Evolutionary conservation across 2,888 invertebrate genomes (phyloP).

Genomic region (Mesochorus sp.): DNA sequence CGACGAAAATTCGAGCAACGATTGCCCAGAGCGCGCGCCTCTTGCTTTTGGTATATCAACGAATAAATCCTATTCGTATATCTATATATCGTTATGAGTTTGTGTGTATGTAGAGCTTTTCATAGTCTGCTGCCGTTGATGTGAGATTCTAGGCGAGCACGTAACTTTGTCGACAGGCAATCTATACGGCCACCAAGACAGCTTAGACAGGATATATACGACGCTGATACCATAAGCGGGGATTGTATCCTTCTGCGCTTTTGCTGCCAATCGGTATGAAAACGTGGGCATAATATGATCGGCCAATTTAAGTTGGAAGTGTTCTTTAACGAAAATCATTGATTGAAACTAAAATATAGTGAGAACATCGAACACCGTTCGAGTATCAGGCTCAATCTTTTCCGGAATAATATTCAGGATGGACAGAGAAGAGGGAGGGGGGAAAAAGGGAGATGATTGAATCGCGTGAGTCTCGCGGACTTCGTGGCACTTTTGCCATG

Average conservation of each 20-base stretch:
- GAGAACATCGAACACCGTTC: constrained; percentile 11
- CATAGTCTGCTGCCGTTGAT: constrained; percentile 22
- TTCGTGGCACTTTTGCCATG: constrained; percentile 12
- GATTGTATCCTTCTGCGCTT: constrained; percentile 44
- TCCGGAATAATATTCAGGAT: too few species aligned
- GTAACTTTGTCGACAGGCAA: constrained; percentile 62
- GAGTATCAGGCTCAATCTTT: not conserved
- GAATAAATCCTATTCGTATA: constrained; percentile 11
- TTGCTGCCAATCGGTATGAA: too few species aligned
- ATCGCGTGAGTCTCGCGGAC: constrained; percentile 27
- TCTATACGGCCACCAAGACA: constrained; percentile 37
- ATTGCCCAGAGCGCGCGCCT: constrained; percentile 20
- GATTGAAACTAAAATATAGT: not conserved
- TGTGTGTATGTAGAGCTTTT: not conserved
- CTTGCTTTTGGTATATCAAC: constrained; percentile 14
- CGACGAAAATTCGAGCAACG: constrained; percentile 43
- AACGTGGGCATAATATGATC: too few species aligned
- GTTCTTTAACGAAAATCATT: too few species aligned
- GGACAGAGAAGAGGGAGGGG: not conserved
- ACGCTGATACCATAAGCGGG: not conserved
- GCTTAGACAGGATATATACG: constrained; percentile 1
- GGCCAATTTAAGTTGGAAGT: constrained; percentile 10
- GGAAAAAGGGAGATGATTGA: not conserved
- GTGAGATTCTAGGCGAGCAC: constrained; percentile 53
- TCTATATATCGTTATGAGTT: not conserved